Conservation (phyloP, 1,140 invertebrate species). For the Delia radicum region DNA sequence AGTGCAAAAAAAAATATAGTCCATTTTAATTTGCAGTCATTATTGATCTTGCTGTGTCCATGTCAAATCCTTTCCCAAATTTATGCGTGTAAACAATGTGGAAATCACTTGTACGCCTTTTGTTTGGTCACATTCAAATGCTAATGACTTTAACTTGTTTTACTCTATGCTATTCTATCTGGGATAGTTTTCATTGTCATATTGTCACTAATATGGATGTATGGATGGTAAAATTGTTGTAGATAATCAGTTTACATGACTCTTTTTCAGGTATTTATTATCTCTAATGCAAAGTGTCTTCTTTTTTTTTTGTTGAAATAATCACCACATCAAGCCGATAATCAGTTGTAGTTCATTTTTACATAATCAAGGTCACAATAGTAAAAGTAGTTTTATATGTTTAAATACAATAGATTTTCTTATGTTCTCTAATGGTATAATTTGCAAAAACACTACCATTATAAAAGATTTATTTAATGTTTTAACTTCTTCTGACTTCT, state of each 20-base stretch:
- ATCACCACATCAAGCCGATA: neutral
- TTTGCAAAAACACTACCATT: too few relatives aligned
- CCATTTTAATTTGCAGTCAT: slow-evolving; percentile 24
- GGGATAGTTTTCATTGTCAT: neutral
- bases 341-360: neutral
- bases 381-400: neutral
- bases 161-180: neutral
- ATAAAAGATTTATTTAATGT: too few relatives aligned
- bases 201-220: neutral
- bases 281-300: neutral
- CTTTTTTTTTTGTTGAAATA: neutral
- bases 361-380: slow-evolving; percentile 6
- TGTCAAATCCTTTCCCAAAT: slow-evolving; percentile 39
- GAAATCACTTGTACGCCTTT: slow-evolving; percentile 36
- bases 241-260: neutral
- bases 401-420: neutral
- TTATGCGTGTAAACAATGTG: slow-evolving; percentile 45
- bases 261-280: neutral
- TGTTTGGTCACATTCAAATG: slow-evolving; percentile 11
- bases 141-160: slow-evolving; percentile 20
- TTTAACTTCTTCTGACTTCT: too few relatives aligned
- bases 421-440: neutral
- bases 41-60: slow-evolving; percentile 16
- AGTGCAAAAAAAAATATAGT: neutral
- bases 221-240: neutral